Evolutionary conservation across 2,113 vertebrate species (phyloP).

Genomic region (Cynopterus brachyotis): DNA sequence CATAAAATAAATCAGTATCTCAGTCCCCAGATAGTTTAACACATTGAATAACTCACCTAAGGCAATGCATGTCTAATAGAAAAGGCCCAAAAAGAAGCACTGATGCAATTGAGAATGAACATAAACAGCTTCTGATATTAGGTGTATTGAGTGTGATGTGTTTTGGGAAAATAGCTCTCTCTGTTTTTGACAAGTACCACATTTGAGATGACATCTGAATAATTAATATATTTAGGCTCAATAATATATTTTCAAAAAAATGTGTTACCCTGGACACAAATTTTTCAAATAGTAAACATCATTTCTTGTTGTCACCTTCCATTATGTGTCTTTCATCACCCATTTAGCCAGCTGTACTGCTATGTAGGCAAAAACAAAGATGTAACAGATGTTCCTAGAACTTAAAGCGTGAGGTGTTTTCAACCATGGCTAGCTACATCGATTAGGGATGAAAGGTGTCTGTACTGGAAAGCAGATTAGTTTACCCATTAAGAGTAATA

Average conservation of each 20-base stretch:
- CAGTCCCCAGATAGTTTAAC: neutral
- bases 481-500: neutral
- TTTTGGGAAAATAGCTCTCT: slow-evolving; percentile 39
- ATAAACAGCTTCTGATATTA: slow-evolving; percentile 42
- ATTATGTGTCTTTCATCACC: neutral
- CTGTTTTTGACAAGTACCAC: neutral
- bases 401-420: neutral
- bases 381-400: slow-evolving; percentile 14
- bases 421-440: neutral
- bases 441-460: neutral
- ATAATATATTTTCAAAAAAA: neutral
- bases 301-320: slow-evolving; percentile 33
- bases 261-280: neutral
- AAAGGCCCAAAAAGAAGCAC: neutral
- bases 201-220: slow-evolving; percentile 12
- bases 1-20: slow-evolving; percentile 30
- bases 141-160: neutral
- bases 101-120: neutral
- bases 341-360: neutral
- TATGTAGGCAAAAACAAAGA: neutral
- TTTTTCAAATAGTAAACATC: neutral
- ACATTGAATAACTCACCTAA: slow-evolving; percentile 23
- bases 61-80: slow-evolving; percentile 6
- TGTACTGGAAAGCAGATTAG: neutral
- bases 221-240: neutral